Percentiles rank a stretch among this genome's conserved stretches.
These are phyloP conservation scores for Drosophila paulistorum DNA, from an alignment of 1,140 invertebrate genomes.

Conservation along the genomic window DNA sequence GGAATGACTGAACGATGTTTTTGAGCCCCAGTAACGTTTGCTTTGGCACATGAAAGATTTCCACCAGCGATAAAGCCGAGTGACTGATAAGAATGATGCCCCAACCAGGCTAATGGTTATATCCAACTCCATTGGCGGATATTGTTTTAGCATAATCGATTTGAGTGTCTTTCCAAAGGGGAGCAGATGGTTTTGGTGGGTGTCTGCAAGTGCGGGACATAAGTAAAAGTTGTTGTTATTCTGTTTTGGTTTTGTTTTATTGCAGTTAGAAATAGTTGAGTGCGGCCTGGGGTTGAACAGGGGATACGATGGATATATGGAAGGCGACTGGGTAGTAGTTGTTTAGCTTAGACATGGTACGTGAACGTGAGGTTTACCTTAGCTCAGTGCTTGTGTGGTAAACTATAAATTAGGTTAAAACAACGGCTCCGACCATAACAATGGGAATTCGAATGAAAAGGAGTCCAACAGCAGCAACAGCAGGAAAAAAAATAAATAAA, in stretches of 20 bases:
- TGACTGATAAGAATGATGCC: conserved; percentile 36
- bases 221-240: conserved; percentile 29
- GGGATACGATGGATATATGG: too few species aligned
- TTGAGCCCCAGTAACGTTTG: conserved; percentile 62
- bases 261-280: conserved; percentile 73
- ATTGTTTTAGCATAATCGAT: conserved; percentile 82
- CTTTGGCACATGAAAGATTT: conserved; percentile 52
- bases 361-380: conserved; percentile 61
- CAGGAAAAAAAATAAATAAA: conserved; percentile 17
- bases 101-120: conserved; percentile 47
- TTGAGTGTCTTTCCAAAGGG: conserved; percentile 62
- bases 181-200: conserved; percentile 6
- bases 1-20: conserved; percentile 58
- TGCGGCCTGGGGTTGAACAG: background rate
- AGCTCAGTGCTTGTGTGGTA: conserved; percentile 52
- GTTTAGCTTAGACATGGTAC: conserved; percentile 45
- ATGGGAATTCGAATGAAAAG: conserved; percentile 11
- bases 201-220: conserved; percentile 14
- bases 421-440: conserved; percentile 51
- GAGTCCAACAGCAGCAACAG: background rate
- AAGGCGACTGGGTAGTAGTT: background rate
- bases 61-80: conserved; percentile 39
- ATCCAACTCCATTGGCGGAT: conserved; percentile 69
- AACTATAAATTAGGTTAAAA: conserved; percentile 81
- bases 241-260: conserved; percentile 71